Base-by-base conservation (phyloP, 37 sponge, comb jelly and placozoan genomes). In the Diacarnus erythraeanus region DNA sequence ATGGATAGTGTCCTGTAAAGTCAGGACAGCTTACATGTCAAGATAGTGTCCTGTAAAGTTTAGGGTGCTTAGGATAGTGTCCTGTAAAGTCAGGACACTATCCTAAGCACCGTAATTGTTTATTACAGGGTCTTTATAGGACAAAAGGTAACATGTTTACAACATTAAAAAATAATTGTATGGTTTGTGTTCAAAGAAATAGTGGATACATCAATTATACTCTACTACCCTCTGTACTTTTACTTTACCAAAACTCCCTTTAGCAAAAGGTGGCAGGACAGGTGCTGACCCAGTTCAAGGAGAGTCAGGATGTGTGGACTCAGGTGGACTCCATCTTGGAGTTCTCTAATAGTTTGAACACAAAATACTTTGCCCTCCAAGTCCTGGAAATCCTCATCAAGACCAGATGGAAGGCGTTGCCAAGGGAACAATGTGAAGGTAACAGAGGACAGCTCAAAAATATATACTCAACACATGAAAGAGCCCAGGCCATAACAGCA, bases 351-450 rank as follows among this genome's bases (percentile, higher is more conserved):
- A 89, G 80, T 60, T 84, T 88, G 67, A 81, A 96, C 47, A 90
- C 99, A 3, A 99, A 99, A 91, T 96, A 88, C 76, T 94, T 92
- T 83, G 99, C 95, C 21, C 88, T 99, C 6, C 97, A 96, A 81
- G 94, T 99, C 61, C 85, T 99, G 10, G 94, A 96, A 42, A 69
- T 65, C 44, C 90, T 99, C 10, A 96, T 99, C 31, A 84, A 83
- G 42, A 86, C 95, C 18, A 73, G 89, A 73, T 99, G 99, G 99
- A 96, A 96, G 77, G 90, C 92, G 9, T 68, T 99, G 41, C 97
- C 99, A 40, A 73, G 89, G 37, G 91, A 92, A 44, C 99, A 99
- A 64, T 90, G 97, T 81, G 95, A 96, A 78, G 99, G 97, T 94
- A 12, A n/a, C n/a, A n/a, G n/a, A n/a, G n/a, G n/a, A n/a, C n/a